Conservation (phyloP, 2,797 vertebrate species). For the Natrix natrix region DNA sequence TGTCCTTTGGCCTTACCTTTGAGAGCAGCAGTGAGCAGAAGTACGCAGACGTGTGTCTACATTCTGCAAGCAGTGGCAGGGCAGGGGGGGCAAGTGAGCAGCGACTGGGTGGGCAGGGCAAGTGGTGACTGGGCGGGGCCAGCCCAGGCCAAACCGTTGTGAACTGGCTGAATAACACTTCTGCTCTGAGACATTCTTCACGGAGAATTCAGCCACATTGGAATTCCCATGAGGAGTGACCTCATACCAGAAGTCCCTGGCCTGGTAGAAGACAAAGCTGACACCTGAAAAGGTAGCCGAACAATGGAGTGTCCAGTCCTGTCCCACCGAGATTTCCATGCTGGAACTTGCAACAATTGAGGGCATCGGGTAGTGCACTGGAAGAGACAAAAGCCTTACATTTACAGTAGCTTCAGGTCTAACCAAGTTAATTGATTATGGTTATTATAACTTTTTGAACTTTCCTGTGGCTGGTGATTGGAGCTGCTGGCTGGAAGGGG, state of each 20-base stretch:
- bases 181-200: background rate
- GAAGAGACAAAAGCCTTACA: background rate
- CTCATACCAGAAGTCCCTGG: constrained; percentile 16
- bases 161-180: no score
- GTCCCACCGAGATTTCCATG: background rate
- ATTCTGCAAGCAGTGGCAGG: no score
- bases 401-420: background rate
- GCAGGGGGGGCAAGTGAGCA: no score
- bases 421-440: background rate
- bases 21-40: no score
- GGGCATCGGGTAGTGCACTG: background rate
- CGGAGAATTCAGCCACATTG: background rate
- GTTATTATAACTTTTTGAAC: background rate
- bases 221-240: constrained; percentile 3
- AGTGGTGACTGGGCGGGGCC: no score
- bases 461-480: no score
- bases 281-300: background rate
- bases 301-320: constrained; percentile 4
- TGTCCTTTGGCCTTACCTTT: no score
- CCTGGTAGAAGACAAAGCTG: constrained; percentile 22
- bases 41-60: no score
- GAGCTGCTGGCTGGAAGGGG: no score
- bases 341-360: background rate
- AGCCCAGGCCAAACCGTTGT: no score
- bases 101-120: no score